A percentile compares a stretch with the other conserved stretches of the same genome.
phyloP scores from a whole-genome alignment of 2,888 invertebrate species.

The Paralinhomoeus sp. region DNA sequence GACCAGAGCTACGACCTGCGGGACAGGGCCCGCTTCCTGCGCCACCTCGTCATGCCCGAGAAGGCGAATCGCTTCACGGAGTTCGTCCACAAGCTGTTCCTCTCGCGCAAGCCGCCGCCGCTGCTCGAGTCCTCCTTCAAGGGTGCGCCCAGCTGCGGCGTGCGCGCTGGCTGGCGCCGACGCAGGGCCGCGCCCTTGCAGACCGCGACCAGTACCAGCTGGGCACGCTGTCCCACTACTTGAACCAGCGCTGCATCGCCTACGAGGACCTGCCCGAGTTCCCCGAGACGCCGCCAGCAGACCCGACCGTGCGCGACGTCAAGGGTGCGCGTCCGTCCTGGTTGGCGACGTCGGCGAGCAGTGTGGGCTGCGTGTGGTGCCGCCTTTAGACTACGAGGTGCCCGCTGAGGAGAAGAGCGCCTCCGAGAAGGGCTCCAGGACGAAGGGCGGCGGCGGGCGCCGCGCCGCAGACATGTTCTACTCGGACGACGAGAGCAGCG shows the following conservation, averaged over 20 bases:
- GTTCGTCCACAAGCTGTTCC: slow-evolving; percentile 53
- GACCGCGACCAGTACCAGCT: slow-evolving; percentile 67
- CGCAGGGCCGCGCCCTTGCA: slow-evolving; percentile 19
- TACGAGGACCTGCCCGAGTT: slow-evolving; percentile 68
- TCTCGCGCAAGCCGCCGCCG: slow-evolving; percentile 79
- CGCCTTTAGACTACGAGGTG: too few species aligned
- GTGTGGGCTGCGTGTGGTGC: too few species aligned
- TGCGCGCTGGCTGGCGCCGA: too few species aligned
- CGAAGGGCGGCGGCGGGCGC: too few species aligned
- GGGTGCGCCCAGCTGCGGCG: slow-evolving; percentile 14
- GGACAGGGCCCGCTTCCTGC: slow-evolving; percentile 61
- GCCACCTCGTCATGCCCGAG: slow-evolving; percentile 46
- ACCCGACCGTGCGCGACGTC: slow-evolving; percentile 18
- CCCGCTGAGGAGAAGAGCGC: too few species aligned
- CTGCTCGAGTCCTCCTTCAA: slow-evolving; percentile 46
- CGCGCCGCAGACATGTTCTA: too few species aligned
- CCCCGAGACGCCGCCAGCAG: slow-evolving; percentile 51
- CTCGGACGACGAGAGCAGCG: too few species aligned
- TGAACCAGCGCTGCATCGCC: slow-evolving; percentile 58
- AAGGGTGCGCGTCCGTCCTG: too few species aligned
- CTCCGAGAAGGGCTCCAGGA: too few species aligned
- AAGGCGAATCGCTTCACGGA: slow-evolving; percentile 24
- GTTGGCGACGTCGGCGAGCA: too few species aligned
- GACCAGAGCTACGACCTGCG: slow-evolving; percentile 93
- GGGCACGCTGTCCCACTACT: slow-evolving; percentile 78